Evolutionary conservation across 2,113 vertebrate genomes (phyloP).

Genomic region (Lasiurus borealis): DNA sequence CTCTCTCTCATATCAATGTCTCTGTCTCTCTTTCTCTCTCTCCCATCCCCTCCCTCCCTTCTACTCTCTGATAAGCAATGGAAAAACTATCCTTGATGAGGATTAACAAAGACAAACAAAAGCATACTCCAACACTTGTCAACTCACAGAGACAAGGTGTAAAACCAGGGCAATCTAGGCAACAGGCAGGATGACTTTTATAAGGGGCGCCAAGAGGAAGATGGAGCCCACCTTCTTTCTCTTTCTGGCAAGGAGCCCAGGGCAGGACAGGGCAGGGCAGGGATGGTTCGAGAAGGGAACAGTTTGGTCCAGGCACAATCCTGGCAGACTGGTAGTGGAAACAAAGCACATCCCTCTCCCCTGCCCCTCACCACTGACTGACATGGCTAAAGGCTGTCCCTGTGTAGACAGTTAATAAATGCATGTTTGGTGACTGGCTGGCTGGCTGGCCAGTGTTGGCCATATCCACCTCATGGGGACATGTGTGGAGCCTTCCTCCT

Average conservation of each 20-base stretch:
- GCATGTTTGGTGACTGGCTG: not conserved
- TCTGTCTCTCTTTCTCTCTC: too few species aligned
- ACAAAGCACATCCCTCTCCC: not conserved
- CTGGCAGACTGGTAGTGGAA: not conserved
- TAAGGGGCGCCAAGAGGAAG: slow-evolving; percentile 50
- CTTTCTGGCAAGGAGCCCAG: slow-evolving; percentile 35
- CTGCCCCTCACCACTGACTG: too few species aligned
- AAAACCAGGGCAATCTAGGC: slow-evolving; percentile 2
- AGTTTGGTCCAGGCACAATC: not conserved
- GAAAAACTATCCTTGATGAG: too few species aligned
- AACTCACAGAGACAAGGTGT: not conserved
- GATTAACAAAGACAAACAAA: too few species aligned
- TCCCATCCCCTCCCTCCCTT: too few species aligned
- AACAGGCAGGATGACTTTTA: slow-evolving; percentile 27
- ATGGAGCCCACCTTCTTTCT: not conserved
- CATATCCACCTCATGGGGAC: not conserved
- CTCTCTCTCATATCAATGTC: too few species aligned
- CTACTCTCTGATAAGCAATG: too few species aligned
- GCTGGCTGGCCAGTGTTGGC: not conserved
- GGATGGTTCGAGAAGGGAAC: not conserved
- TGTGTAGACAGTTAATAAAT: not conserved
- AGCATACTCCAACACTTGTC: not conserved
- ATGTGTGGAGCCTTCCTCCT: not conserved
- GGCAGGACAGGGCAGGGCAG: not conserved
- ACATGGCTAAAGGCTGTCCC: not conserved